phyloP scores from a whole-genome alignment of 2,113 vertebrate species.

The Neolamprologus falcicula region DNA sequence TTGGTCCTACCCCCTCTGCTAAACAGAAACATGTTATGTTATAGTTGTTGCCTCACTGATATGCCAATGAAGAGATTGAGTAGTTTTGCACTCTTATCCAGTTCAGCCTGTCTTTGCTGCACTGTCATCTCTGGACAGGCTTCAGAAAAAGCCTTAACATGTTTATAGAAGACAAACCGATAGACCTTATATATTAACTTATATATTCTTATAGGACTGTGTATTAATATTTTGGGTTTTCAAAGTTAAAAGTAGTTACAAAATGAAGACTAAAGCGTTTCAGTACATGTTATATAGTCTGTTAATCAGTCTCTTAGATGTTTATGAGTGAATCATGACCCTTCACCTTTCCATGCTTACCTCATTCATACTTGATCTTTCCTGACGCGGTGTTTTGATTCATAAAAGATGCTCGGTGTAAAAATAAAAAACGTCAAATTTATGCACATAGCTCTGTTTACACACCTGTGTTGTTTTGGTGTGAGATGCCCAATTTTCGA shows the following conservation, averaged over 20 bases:
- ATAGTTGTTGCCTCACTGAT: not conserved
- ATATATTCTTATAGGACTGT: not conserved
- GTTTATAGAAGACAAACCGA: not conserved
- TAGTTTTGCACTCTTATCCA: not conserved
- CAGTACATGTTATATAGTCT: not conserved
- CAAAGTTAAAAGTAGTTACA: not conserved
- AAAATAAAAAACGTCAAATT: not conserved
- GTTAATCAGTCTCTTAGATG: not conserved
- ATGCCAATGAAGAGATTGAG: not conserved
- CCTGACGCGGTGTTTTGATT: not conserved
- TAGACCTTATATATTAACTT: not conserved
- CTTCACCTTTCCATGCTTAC: not conserved
- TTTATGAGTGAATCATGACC: not conserved
- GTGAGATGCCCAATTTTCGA: not conserved
- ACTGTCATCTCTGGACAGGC: not conserved
- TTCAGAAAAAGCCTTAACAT: not conserved
- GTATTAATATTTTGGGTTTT: not conserved
- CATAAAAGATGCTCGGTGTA: not conserved
- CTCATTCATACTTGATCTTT: not conserved
- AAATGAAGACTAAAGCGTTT: not conserved
- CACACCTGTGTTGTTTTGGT: not conserved
- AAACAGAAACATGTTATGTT: not conserved
- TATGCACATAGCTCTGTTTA: not conserved
- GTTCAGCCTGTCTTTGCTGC: not conserved
- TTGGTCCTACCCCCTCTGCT: not conserved